Conservation (phyloP, 2,888 invertebrate genomes). For the Drosophila tanythrix region DNA sequence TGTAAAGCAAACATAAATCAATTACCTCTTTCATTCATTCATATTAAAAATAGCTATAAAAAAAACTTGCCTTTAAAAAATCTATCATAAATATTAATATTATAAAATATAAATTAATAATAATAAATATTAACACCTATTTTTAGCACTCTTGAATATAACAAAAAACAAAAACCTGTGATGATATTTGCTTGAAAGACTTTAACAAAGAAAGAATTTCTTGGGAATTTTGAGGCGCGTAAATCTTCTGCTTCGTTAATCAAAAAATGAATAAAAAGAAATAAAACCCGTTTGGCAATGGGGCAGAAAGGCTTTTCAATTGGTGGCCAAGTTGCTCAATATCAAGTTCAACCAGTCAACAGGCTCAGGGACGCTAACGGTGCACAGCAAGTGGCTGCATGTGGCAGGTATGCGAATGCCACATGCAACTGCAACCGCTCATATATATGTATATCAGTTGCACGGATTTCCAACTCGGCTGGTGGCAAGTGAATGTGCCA, state of each 20-base stretch:
- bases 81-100: not conserved
- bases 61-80: not conserved
- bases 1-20: not conserved
- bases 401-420: conserved; percentile 56
- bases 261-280: not conserved
- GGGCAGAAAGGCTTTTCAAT: conserved; percentile 36
- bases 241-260: not conserved
- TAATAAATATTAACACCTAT: not conserved
- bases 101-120: not conserved
- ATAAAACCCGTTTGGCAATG: conserved; percentile 52
- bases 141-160: not conserved
- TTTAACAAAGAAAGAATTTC: not conserved
- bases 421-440: conserved; percentile 18
- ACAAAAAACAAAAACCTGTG: no score
- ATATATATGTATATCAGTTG: conserved; percentile 36
- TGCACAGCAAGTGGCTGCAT: conserved; percentile 39
- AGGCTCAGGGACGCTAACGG: conserved; percentile 64
- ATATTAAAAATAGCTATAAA: no score
- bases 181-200: not conserved
- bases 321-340: conserved; percentile 70
- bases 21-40: not conserved
- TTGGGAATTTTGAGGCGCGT: not conserved
- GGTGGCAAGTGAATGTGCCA: conserved; percentile 56
- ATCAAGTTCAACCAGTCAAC: conserved; percentile 83
- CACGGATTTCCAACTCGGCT: conserved; percentile 63